Percentiles rank a stretch among this genome's conserved stretches.
phyloP scores from a whole-genome alignment of 2,888 invertebrate species.

The Vesta saturnalis region DNA sequence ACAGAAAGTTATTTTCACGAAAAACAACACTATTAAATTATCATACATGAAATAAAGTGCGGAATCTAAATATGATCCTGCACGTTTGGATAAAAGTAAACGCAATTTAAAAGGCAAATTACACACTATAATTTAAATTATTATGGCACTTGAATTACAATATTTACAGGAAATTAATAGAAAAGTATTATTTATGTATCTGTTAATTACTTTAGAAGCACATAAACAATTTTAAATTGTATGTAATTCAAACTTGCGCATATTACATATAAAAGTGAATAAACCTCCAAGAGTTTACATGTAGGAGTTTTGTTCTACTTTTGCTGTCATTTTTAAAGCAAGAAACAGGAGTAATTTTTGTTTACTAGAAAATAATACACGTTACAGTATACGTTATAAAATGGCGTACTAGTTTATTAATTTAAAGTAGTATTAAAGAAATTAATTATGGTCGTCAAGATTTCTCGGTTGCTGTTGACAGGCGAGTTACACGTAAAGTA shows the following conservation, averaged over 20 bases:
- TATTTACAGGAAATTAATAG: slow-evolving; percentile 10
- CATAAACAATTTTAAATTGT: slow-evolving; percentile 9
- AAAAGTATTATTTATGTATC: slow-evolving; percentile 8
- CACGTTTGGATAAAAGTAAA: no score
- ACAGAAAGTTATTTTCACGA: no score
- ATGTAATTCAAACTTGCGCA: background rate
- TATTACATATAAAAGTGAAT: slow-evolving; percentile 1
- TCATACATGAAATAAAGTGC: no score
- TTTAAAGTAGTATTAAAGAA: background rate
- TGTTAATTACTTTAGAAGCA: background rate
- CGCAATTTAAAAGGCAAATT: background rate
- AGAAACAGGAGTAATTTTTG: slow-evolving; percentile 38
- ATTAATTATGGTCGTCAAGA: slow-evolving; percentile 1
- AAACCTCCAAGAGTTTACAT: slow-evolving; percentile 25
- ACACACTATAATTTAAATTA: slow-evolving; percentile 6
- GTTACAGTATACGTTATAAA: slow-evolving; percentile 27
- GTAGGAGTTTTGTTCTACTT: slow-evolving; percentile 40
- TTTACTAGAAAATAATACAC: slow-evolving; percentile 26
- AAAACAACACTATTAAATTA: no score
- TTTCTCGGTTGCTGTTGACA: slow-evolving; percentile 26
- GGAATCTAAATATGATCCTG: no score
- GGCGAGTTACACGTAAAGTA: slow-evolving; percentile 26
- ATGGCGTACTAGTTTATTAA: slow-evolving; percentile 24
- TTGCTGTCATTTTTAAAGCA: slow-evolving; percentile 34
- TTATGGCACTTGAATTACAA: background rate